Evolutionary conservation across 2,888 invertebrate species (phyloP).

Genomic region (Polydrusus pterygomalis): DNA sequence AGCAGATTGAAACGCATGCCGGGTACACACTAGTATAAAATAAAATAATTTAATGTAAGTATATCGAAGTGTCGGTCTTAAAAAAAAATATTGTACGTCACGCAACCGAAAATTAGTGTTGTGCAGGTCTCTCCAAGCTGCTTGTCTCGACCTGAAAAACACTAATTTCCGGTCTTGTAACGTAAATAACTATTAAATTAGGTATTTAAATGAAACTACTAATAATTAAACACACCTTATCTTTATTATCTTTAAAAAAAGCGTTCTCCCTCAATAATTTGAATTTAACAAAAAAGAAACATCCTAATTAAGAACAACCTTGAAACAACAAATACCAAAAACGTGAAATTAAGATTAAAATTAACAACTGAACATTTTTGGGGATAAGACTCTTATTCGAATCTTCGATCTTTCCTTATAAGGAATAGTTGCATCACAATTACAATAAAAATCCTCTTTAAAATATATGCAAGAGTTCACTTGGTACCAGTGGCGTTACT

Average conservation of each 20-base stretch:
- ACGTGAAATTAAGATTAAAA: constrained; percentile 18
- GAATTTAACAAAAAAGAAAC: neutral
- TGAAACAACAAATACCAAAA: constrained; percentile 2
- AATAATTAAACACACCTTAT: neutral
- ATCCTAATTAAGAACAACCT: constrained; percentile 10
- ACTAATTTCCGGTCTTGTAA: too few species aligned
- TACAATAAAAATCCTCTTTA: constrained; percentile 2
- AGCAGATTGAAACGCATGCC: too few species aligned
- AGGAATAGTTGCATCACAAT: neutral
- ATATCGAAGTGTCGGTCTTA: too few species aligned
- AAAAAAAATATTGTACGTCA: too few species aligned
- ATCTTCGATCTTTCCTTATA: constrained; percentile 8
- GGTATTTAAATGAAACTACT: too few species aligned
- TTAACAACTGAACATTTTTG: neutral
- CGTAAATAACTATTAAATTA: too few species aligned
- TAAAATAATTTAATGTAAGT: too few species aligned
- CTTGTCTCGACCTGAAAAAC: too few species aligned
- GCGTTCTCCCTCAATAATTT: neutral
- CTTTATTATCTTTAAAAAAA: neutral
- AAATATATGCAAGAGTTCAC: neutral
- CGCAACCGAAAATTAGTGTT: too few species aligned
- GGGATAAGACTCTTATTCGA: too few species aligned
- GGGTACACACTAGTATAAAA: too few species aligned
- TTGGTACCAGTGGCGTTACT: neutral
- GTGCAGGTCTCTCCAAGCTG: too few species aligned